Conservation (phyloP, 2,113 vertebrate species). For the Pardalotus punctatus region DNA sequence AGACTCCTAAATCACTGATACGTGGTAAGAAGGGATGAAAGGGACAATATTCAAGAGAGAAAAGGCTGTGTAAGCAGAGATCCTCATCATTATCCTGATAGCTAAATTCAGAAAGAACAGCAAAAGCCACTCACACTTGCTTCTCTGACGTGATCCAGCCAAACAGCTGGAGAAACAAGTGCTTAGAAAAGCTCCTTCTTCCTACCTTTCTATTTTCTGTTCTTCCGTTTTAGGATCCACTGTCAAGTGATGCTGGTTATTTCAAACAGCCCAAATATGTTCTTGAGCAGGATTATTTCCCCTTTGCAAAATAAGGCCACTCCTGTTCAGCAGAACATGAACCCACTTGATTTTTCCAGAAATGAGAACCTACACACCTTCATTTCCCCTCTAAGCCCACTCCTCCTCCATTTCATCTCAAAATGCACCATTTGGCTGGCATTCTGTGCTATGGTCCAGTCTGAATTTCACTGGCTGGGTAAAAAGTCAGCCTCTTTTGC, state of each 20-base stretch:
- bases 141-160: neutral
- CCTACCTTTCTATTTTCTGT: neutral
- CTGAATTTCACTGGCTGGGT: neutral
- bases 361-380: neutral
- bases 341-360: neutral
- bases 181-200: neutral
- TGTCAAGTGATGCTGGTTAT: neutral
- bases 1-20: neutral
- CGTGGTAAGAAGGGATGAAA: neutral
- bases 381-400: neutral
- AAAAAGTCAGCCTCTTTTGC: neutral
- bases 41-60: neutral
- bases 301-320: neutral
- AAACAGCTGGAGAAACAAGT: neutral
- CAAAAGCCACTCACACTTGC: neutral
- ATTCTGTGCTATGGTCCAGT: neutral
- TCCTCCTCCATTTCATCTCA: neutral
- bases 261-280: neutral
- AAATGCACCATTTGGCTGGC: neutral
- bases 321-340: neutral
- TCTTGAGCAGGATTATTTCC: neutral
- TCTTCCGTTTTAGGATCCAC: neutral
- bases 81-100: neutral
- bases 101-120: neutral
- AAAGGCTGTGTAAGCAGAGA: neutral